Base-by-base conservation (phyloP, 2,888 invertebrate genomes). In the Acrobeloides nanus region DNA sequence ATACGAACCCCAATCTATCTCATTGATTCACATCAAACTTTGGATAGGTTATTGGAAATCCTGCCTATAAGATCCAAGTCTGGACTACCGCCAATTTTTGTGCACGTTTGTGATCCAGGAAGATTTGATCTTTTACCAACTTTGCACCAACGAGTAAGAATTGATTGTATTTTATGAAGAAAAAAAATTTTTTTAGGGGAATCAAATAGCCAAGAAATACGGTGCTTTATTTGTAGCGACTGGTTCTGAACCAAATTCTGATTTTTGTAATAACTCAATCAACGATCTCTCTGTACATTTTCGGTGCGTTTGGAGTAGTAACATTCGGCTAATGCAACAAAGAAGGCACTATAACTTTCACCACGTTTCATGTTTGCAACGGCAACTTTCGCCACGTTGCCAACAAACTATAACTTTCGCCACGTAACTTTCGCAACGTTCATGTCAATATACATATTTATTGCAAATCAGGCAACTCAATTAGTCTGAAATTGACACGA, bases 61-160 rank as follows among this genome's bases (percentile, higher is more conserved):
- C 21, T 42, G 34, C 24, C n/a, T n/a, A n/a, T n/a, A n/a, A n/a
- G n/a, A n/a, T n/a, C n/a, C n/a, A n/a, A n/a, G n/a, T 38, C 17
- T 25, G 27, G 48, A 12, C 29, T 48, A 23, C 51, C 52, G 4
- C 48, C 48, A 2, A 17, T 48, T 21, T 48, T 48, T 21, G 29
- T 48, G 26, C 53, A 46, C 15, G 45, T 59, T 35, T 53, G 55
- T 38, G 59, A 59, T 44, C 59, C 59, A 8, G 35, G 49, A 15
- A 44, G 48, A 34, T 50, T 46, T 32, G 54, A 55, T 31, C 33
- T 48, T 10, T 39, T 59, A 4, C 59, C 55, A n/a, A 35, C 38
- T 12, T 38, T 60, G 6, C 59, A 60, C 26, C 51, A 46, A 40
- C 47, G 49, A 40, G 57, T 40, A 8, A 10, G 17, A n/a, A 21